phyloP scores from a whole-genome alignment of 2,797 vertebrate genomes.

The Loris lydekkerianus region DNA sequence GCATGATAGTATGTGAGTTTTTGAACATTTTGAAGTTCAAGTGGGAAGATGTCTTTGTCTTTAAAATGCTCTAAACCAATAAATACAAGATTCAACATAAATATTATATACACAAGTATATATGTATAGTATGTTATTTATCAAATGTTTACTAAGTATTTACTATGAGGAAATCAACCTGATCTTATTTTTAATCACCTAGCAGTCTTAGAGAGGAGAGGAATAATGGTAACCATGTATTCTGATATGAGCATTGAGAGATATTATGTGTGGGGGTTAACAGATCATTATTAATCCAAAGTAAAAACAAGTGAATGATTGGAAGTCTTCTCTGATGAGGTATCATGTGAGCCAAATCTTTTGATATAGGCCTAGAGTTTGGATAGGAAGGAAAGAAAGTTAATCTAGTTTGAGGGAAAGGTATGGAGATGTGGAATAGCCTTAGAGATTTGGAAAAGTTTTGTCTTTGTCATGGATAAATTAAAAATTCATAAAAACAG shows the following conservation, averaged over 20 bases:
- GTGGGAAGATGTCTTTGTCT: slow-evolving; percentile 34
- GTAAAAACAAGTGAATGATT: neutral
- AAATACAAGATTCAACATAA: neutral
- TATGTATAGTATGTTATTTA: neutral
- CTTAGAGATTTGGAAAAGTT: neutral
- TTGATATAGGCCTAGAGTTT: neutral
- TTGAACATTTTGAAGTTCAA: slow-evolving; percentile 48
- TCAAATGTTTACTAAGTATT: neutral
- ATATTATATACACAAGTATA: neutral
- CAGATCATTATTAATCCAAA: neutral
- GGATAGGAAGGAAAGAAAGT: neutral
- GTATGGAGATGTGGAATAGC: neutral
- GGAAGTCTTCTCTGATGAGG: neutral
- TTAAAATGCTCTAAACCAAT: slow-evolving; percentile 10
- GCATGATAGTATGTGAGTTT: neutral
- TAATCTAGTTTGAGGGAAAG: neutral
- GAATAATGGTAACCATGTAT: neutral
- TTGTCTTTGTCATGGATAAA: neutral
- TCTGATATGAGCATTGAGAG: neutral
- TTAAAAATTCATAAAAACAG: neutral
- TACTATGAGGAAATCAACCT: neutral
- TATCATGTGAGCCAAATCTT: neutral
- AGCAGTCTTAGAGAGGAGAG: neutral
- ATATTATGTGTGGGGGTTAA: neutral
- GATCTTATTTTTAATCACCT: neutral